phyloP scores from a whole-genome alignment of 1,140 invertebrate species.

The Acromyrmex charruanus region DNA sequence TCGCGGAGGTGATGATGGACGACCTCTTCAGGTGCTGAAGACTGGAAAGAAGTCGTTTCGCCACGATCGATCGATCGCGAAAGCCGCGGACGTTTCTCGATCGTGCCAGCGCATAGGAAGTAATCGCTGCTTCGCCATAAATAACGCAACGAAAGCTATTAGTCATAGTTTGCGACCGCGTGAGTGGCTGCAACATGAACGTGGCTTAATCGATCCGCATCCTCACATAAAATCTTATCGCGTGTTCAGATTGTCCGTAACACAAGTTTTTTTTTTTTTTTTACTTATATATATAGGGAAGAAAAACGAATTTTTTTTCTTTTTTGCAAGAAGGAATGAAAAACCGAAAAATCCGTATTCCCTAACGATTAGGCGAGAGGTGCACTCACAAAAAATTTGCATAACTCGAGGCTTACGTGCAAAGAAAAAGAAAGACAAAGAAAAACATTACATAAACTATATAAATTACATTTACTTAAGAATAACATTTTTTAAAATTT shows the following conservation, averaged over 20 bases:
- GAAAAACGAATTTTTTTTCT: neutral
- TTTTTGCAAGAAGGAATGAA: neutral
- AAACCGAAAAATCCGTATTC: slow-evolving; percentile 24
- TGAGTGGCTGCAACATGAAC: slow-evolving; percentile 28
- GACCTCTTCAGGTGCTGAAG: slow-evolving; percentile 51
- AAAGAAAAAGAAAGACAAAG: neutral
- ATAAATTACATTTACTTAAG: neutral
- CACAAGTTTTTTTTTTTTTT: neutral
- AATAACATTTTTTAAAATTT: neutral
- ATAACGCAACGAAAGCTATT: slow-evolving; percentile 69
- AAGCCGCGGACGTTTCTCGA: slow-evolving; percentile 58
- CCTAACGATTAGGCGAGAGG: slow-evolving; percentile 15
- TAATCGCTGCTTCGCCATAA: slow-evolving; percentile 64
- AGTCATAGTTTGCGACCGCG: slow-evolving; percentile 63
- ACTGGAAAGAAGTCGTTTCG: slow-evolving; percentile 65
- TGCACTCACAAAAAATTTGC: slow-evolving; percentile 24
- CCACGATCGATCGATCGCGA: slow-evolving; percentile 63
- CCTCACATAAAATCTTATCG: slow-evolving; percentile 47
- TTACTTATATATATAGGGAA: neutral
- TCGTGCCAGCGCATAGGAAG: slow-evolving; percentile 62
- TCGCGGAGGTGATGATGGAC: slow-evolving; percentile 56
- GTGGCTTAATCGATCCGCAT: slow-evolving; percentile 65
- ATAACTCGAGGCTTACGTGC: slow-evolving; percentile 6
- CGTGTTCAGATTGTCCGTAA: slow-evolving; percentile 29
- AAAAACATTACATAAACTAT: slow-evolving; percentile 18